These are phyloP conservation scores for Aurelia sp. DNA, from an alignment of 30 jellyfish, hydroid and myxozoan genomes.

Conservation along the genomic window DNA sequence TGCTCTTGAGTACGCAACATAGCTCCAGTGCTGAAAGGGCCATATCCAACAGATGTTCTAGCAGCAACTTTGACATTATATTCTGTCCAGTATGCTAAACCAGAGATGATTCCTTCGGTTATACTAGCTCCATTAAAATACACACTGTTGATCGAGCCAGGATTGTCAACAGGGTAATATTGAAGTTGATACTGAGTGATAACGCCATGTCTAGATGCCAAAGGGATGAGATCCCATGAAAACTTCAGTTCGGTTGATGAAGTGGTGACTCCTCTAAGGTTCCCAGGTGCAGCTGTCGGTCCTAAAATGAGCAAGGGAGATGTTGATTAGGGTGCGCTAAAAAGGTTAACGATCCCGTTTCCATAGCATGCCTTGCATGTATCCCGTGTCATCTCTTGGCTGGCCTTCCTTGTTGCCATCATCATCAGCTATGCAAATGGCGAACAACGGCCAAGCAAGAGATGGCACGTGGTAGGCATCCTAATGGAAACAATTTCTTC, in stretches of 20 bases:
- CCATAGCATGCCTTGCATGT: too few relatives aligned
- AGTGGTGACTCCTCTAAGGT: slow-evolving; percentile 26
- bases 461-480: too few relatives aligned
- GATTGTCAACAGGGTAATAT: slow-evolving; percentile 9
- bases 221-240: slow-evolving; percentile 32
- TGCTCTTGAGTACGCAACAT: slow-evolving; percentile 40
- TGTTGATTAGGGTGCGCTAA: too few relatives aligned
- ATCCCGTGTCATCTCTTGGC: too few relatives aligned
- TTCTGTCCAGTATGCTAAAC: slow-evolving; percentile 37
- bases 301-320: background rate
- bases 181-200: slow-evolving; percentile 30
- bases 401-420: too few relatives aligned
- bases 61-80: slow-evolving; percentile 39
- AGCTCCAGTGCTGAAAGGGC: slow-evolving; percentile 25
- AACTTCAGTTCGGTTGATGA: slow-evolving; percentile 44
- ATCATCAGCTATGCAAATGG: too few relatives aligned
- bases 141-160: background rate
- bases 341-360: too few relatives aligned
- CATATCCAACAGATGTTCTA: slow-evolving; percentile 37
- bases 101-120: slow-evolving; percentile 6
- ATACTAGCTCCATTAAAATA: slow-evolving; percentile 15
- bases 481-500: too few relatives aligned
- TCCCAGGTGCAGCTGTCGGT: slow-evolving; percentile 47
- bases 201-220: slow-evolving; percentile 38
- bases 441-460: too few relatives aligned